These are phyloP conservation scores for Lepus europaeus DNA, from an alignment of 2,113 vertebrate genomes.

Conservation along the genomic window DNA sequence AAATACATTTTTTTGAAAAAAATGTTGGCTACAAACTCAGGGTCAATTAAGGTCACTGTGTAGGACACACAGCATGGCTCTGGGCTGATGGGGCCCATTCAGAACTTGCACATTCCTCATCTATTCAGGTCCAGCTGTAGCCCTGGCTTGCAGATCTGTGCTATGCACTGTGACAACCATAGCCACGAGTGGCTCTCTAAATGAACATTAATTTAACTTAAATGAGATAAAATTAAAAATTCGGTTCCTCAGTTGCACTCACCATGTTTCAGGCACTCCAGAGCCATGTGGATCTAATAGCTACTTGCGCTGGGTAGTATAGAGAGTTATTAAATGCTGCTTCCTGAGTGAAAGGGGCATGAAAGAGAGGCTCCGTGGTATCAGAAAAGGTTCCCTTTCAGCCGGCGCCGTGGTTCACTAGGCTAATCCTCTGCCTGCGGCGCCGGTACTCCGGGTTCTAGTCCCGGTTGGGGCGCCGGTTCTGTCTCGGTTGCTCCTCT, in stretches of 20 bases:
- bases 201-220: neutral
- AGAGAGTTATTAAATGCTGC: neutral
- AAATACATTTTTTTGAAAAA: no score
- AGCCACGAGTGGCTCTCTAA: neutral
- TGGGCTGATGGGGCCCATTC: neutral
- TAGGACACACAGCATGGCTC: neutral
- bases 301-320: neutral
- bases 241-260: neutral
- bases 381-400: neutral
- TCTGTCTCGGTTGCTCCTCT: no score
- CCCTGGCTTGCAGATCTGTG: neutral
- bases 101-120: no score
- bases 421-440: no score
- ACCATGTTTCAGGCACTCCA: neutral
- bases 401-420: no score
- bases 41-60: neutral
- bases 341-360: neutral
- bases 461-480: no score
- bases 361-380: neutral
- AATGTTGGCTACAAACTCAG: neutral
- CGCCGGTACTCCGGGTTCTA: no score
- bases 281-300: no score
- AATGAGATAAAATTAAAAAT: neutral
- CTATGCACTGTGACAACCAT: fast-evolving
- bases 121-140: neutral